Conservation (phyloP, 2,888 invertebrate species). For the Lasioglossum lativentre region DNA sequence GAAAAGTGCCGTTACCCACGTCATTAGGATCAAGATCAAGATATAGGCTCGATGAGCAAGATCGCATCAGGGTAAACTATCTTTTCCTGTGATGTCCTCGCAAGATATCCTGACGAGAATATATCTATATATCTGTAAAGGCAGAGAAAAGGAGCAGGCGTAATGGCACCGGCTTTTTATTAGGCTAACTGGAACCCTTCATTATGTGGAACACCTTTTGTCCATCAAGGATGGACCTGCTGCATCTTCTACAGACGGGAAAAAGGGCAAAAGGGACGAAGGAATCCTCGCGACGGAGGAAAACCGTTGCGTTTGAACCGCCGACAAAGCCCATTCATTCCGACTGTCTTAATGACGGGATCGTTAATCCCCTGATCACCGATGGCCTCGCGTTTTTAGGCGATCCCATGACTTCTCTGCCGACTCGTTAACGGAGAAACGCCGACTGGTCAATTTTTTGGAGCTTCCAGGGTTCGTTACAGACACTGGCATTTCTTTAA, state of each 20-base stretch:
- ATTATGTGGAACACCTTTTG: slow-evolving; percentile 78
- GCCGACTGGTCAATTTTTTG: slow-evolving; percentile 13
- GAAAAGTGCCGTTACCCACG: slow-evolving; percentile 57
- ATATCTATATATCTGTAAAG: slow-evolving; percentile 28
- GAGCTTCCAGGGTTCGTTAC: not conserved
- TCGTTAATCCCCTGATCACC: slow-evolving; percentile 62
- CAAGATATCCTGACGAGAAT: slow-evolving; percentile 30
- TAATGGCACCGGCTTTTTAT: slow-evolving; percentile 75
- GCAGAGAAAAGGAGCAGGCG: slow-evolving; percentile 49
- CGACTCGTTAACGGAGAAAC: slow-evolving; percentile 44
- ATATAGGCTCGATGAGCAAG: slow-evolving; percentile 39
- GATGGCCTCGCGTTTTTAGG: slow-evolving; percentile 46
- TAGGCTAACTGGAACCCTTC: slow-evolving; percentile 75
- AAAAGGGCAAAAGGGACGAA: slow-evolving; percentile 55
- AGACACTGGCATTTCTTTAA: not conserved
- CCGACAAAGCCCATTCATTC: slow-evolving; percentile 67
- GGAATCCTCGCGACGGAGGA: slow-evolving; percentile 54
- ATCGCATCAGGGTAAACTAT: slow-evolving; percentile 20
- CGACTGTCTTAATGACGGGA: slow-evolving; percentile 66
- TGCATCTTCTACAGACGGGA: slow-evolving; percentile 40
- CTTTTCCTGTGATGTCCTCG: slow-evolving; percentile 28
- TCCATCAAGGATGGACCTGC: slow-evolving; percentile 63
- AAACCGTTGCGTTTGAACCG: slow-evolving; percentile 54
- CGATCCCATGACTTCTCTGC: slow-evolving; percentile 40
- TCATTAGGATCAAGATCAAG: slow-evolving; percentile 61